Percentiles rank a stretch among this genome's conserved stretches.
Evolutionary conservation across 2,888 invertebrate genomes (phyloP).

Genomic region (Phyllotreta striolata): DNA sequence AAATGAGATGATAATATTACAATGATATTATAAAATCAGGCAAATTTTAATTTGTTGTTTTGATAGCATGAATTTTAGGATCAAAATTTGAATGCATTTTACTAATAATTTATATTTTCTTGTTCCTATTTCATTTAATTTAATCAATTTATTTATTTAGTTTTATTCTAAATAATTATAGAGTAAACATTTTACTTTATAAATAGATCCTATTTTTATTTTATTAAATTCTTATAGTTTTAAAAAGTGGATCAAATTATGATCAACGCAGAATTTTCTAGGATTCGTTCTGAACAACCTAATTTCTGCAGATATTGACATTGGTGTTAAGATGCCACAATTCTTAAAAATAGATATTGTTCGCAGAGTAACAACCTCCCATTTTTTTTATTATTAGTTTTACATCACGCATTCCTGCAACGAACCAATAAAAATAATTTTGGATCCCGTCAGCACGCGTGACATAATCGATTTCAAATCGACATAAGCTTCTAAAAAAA

Average conservation of each 20-base stretch:
- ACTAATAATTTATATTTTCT: too few species aligned
- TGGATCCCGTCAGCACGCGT: not conserved
- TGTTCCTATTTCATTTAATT: too few species aligned
- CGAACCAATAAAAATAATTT: slow-evolving; percentile 6
- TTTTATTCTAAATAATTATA: too few species aligned
- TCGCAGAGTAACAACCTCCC: slow-evolving; percentile 8
- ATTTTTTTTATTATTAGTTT: slow-evolving; percentile 9
- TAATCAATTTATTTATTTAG: too few species aligned
- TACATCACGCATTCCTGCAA: slow-evolving; percentile 2
- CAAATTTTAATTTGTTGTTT: too few species aligned
- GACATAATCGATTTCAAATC: not conserved
- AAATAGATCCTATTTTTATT: too few species aligned
- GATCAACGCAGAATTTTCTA: not conserved
- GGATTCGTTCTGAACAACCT: not conserved
- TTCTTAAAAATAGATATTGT: slow-evolving; percentile 12
- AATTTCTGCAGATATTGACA: not conserved
- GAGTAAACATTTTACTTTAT: too few species aligned
- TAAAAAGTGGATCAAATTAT: too few species aligned
- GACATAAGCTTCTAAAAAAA: slow-evolving; percentile 4
- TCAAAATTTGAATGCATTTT: too few species aligned
- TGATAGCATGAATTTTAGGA: too few species aligned
- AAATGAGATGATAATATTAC: not conserved
- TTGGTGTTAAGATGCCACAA: slow-evolving; percentile 6
- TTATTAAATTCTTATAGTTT: too few species aligned
- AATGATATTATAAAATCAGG: not conserved